Evolutionary conservation across 1,140 invertebrate genomes (phyloP).

Genomic region (Bradysia coprophila): DNA sequence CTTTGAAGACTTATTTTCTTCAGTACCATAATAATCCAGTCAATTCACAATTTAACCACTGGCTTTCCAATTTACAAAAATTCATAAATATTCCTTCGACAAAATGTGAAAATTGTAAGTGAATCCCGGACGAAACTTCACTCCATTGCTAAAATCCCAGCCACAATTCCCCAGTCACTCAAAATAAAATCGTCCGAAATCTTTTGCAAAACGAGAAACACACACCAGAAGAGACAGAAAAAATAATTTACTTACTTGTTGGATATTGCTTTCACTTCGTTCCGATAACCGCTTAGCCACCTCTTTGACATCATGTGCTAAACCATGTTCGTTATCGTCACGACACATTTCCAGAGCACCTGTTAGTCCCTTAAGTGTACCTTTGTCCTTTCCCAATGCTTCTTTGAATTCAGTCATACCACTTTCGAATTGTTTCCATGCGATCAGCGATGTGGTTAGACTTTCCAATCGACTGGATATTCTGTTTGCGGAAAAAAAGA

Average conservation of each 20-base stretch:
- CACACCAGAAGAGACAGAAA: too few species aligned
- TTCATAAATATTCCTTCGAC: too few species aligned
- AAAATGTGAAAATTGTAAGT: too few species aligned
- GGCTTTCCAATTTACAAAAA: too few species aligned
- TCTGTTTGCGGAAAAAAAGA: constrained; percentile 6
- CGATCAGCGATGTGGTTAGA: constrained; percentile 27
- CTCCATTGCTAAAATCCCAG: too few species aligned
- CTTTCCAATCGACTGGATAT: constrained; percentile 19
- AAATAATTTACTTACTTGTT: neutral
- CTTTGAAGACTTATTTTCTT: too few species aligned
- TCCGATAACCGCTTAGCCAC: constrained; percentile 49
- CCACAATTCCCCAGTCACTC: too few species aligned
- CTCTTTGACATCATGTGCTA: constrained; percentile 41
- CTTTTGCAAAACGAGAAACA: too few species aligned
- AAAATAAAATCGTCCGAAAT: too few species aligned
- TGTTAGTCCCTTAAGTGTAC: constrained; percentile 39
- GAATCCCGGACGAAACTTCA: too few species aligned
- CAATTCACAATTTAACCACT: too few species aligned
- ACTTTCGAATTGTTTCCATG: constrained; percentile 40
- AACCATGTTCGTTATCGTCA: constrained; percentile 35
- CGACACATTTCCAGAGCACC: constrained; percentile 35
- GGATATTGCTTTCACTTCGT: constrained; percentile 25
- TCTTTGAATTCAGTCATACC: constrained; percentile 40
- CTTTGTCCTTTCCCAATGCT: constrained; percentile 39
- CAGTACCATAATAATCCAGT: too few species aligned